Evolutionary conservation across 1,140 invertebrate genomes (phyloP).

Genomic region (Drosophila chauvacae): DNA sequence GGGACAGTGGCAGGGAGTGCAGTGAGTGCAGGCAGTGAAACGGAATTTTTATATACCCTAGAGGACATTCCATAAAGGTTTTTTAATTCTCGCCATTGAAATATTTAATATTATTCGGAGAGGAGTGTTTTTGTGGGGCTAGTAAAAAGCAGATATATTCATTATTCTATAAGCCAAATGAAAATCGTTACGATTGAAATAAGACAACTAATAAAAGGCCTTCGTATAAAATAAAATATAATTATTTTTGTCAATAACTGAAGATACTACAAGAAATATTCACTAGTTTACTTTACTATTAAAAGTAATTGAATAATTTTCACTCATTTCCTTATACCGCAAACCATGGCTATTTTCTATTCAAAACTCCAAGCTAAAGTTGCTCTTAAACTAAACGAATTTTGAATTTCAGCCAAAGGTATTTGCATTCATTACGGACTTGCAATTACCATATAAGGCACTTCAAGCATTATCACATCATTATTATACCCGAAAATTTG

Average conservation of each 20-base stretch:
- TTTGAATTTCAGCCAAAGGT: slow-evolving; percentile 17
- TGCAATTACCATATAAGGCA: slow-evolving; percentile 59
- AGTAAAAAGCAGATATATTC: background rate
- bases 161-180: background rate
- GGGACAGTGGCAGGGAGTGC: background rate
- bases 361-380: background rate
- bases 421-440: slow-evolving; percentile 56
- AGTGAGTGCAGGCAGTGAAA: slow-evolving; percentile 19
- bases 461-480: slow-evolving; percentile 54
- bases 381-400: slow-evolving; percentile 3
- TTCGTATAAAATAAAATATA: background rate
- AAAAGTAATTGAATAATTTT: too few relatives aligned
- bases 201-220: too few relatives aligned
- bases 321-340: too few relatives aligned
- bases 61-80: slow-evolving; percentile 30
- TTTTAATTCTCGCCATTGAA: slow-evolving; percentile 26
- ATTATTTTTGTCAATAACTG: background rate
- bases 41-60: slow-evolving; percentile 39
- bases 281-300: too few relatives aligned
- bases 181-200: background rate
- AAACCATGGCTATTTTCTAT: background rate
- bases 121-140: background rate
- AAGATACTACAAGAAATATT: background rate
- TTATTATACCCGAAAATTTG: slow-evolving; percentile 53
- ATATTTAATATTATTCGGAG: slow-evolving; percentile 24